Conservation (phyloP, 2,113 vertebrate genomes). For the Okapia johnstoni region DNA sequence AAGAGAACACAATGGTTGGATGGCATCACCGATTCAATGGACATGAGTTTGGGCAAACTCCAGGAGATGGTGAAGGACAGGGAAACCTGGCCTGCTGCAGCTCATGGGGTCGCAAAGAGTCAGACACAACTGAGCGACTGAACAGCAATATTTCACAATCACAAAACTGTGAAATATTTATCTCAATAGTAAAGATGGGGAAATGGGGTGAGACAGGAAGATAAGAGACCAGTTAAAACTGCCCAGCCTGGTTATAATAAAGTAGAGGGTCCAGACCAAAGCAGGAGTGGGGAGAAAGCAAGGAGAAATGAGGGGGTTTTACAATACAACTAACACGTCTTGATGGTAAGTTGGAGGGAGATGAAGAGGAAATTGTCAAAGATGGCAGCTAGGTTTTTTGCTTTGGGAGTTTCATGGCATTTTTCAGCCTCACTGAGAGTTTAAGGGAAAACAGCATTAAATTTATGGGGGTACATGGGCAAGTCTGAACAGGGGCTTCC, state of each 20-base stretch:
- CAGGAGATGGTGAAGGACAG: not conserved
- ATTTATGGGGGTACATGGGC: not conserved
- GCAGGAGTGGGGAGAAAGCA: not conserved
- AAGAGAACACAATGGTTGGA: not conserved
- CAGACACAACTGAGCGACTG: not conserved
- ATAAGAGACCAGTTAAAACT: not conserved
- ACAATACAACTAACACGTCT: not conserved
- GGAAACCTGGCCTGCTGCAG: fast-evolving
- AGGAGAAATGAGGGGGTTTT: not conserved
- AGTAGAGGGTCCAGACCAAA: not conserved
- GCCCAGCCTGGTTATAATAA: not conserved
- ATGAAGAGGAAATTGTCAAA: not conserved
- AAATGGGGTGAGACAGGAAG: not conserved
- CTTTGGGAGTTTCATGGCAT: not conserved
- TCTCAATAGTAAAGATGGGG: not conserved
- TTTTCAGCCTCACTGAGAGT: not conserved
- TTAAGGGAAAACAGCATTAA: not conserved
- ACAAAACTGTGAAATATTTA: not conserved
- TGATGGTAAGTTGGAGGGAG: not conserved
- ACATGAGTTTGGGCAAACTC: not conserved
- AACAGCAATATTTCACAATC: not conserved
- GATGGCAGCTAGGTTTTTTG: not conserved
- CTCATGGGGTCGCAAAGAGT: not conserved
- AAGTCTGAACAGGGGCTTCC: not conserved
- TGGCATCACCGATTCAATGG: not conserved